Evolutionary conservation across 2,888 invertebrate genomes (phyloP).

Genomic region (Acleris sparsana): DNA sequence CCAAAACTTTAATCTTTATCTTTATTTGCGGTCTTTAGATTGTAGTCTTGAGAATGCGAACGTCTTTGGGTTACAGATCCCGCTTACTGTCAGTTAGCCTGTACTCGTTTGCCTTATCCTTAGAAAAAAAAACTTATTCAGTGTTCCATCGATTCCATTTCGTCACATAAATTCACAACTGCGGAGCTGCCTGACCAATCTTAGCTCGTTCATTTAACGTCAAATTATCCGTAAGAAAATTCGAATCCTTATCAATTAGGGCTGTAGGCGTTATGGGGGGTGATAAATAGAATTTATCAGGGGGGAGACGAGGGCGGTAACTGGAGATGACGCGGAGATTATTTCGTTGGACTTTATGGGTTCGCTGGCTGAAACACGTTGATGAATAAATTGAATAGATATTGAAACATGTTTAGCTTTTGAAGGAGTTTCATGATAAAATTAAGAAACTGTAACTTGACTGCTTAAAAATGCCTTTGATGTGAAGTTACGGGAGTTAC

Average conservation of each 20-base stretch:
- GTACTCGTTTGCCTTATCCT: no score
- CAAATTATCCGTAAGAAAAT: constrained; percentile 21
- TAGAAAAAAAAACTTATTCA: no score
- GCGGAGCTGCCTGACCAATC: constrained; percentile 32
- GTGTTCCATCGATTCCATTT: constrained; percentile 7
- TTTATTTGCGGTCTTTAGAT: no score
- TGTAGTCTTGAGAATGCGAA: no score
- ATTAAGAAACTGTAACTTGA: no score
- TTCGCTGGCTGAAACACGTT: constrained; percentile 1
- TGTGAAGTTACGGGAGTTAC: no score
- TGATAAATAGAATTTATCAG: constrained; percentile 24
- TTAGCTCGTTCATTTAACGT: constrained; percentile 22
- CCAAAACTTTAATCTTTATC: no score
- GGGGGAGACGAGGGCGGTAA: constrained; percentile 6
- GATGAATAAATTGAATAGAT: background rate
- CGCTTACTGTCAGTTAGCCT: no score
- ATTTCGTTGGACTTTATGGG: constrained; percentile 6
- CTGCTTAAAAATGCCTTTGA: no score
- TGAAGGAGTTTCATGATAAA: no score
- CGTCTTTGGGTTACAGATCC: no score
- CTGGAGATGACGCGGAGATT: constrained; percentile 13
- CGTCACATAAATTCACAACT: constrained; percentile 28
- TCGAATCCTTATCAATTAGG: constrained; percentile 21
- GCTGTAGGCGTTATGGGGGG: constrained; percentile 7
- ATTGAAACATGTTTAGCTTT: no score